Percentiles rank a stretch among this genome's conserved stretches.
These are phyloP conservation scores for Thamnophis elegans DNA, from an alignment of 2,797 vertebrate genomes.

Conservation along the genomic window DNA sequence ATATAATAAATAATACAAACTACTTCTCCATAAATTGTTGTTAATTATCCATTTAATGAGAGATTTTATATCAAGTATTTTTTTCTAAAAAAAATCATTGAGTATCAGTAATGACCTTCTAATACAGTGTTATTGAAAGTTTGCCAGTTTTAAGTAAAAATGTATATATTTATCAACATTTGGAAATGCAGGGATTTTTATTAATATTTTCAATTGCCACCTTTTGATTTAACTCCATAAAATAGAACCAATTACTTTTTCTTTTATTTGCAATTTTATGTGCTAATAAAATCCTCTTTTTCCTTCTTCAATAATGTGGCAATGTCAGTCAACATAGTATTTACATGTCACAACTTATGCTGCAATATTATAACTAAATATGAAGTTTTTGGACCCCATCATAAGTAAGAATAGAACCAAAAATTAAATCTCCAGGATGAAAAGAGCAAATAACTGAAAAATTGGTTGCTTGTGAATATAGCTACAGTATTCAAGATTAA, in stretches of 20 bases:
- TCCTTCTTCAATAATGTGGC: neutral
- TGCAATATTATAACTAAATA: neutral
- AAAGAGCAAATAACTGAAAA: neutral
- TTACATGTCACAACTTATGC: neutral
- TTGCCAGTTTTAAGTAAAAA: neutral
- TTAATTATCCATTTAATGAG: neutral
- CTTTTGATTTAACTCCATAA: neutral
- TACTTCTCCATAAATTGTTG: slow-evolving; percentile 7
- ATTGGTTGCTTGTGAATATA: neutral
- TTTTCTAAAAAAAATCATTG: slow-evolving; percentile 24
- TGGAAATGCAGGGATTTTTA: neutral
- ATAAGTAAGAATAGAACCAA: neutral
- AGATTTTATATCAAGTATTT: slow-evolving; percentile 12
- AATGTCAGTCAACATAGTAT: neutral
- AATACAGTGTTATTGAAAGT: slow-evolving; percentile 20
- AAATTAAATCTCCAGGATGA: neutral
- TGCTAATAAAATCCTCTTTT: neutral
- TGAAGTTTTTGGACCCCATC: neutral
- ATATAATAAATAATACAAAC: neutral
- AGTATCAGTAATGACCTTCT: slow-evolving; percentile 14
- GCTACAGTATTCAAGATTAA: neutral
- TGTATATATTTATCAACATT: neutral
- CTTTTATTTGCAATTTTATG: neutral
- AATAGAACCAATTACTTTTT: neutral
- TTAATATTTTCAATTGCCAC: neutral